phyloP scores from a whole-genome alignment of 2,888 invertebrate genomes.

The Oasisia sp. region DNA sequence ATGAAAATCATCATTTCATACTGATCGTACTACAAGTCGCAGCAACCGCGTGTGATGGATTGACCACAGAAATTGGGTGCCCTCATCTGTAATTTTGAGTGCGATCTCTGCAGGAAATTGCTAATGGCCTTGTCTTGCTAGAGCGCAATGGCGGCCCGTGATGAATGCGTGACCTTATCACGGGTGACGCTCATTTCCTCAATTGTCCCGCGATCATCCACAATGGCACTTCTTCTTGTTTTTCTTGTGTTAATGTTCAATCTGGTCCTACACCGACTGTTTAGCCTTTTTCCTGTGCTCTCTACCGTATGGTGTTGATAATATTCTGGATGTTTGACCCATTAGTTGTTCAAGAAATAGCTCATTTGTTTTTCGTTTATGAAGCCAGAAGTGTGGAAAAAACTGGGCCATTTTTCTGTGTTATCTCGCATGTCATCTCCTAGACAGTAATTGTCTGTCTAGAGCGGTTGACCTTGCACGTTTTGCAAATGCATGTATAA shows the following conservation, averaged over 20 bases:
- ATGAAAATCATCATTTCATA: not conserved
- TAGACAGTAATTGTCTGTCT: no score
- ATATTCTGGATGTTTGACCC: no score
- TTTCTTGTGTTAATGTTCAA: not conserved
- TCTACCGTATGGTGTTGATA: not conserved
- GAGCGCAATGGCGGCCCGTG: not conserved
- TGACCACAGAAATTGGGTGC: not conserved
- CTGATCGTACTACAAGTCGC: not conserved
- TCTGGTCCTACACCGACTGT: not conserved
- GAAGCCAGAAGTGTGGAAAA: no score
- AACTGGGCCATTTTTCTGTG: no score
- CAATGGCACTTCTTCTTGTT: not conserved
- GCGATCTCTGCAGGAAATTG: not conserved
- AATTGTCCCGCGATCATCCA: constrained; percentile 1
- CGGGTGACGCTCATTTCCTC: not conserved
- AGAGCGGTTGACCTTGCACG: no score
- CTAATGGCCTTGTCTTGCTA: not conserved
- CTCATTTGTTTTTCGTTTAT: no score
- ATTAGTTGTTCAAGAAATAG: no score
- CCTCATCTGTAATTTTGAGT: not conserved
- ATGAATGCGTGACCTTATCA: not conserved
- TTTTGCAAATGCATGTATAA: no score
- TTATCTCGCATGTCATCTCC: no score
- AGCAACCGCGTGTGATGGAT: not conserved
- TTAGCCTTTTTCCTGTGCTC: not conserved